A percentile compares a stretch with the other conserved stretches of the same genome.
Conservation (phyloP, 1,140 invertebrate genomes). For the Kradibia gibbosae region DNA sequence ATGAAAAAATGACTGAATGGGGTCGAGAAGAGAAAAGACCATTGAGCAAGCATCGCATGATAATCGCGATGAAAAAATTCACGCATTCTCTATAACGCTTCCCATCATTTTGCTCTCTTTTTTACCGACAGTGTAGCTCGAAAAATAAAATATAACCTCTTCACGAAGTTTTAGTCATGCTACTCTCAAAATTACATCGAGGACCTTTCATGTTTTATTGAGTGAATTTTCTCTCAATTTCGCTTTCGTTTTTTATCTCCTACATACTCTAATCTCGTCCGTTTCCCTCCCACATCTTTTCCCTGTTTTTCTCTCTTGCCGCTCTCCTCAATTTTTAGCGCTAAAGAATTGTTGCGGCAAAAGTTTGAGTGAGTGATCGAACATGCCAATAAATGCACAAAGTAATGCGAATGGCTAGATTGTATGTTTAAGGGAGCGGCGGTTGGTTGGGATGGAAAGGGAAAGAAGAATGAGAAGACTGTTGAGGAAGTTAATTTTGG, state of each 20-base stretch:
- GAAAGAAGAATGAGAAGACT: too few species aligned
- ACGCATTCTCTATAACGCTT: neutral
- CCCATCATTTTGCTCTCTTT: conserved; percentile 15
- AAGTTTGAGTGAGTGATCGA: neutral
- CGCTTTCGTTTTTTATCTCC: neutral
- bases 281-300: too few species aligned
- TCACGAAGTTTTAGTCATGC: neutral
- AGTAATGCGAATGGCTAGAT: neutral
- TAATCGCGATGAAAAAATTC: conserved; percentile 40
- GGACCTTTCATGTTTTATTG: conserved; percentile 29
- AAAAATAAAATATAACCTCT: conserved; percentile 34
- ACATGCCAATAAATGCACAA: neutral
- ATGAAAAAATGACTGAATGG: conserved; percentile 19
- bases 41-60: conserved; percentile 7
- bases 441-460: too few species aligned
- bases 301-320: neutral
- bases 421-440: neutral
- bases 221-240: neutral
- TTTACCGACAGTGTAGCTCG: neutral
- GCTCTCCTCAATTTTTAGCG: neutral
- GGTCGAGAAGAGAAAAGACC: neutral
- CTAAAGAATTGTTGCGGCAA: conserved; percentile 12
- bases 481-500: conserved; percentile 36
- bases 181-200: conserved; percentile 4
- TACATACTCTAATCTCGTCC: neutral